Evolutionary conservation across 2,888 invertebrate species (phyloP), one percentile per base, ranked within the genome.

Genomic region (Seira musarum): DNA sequence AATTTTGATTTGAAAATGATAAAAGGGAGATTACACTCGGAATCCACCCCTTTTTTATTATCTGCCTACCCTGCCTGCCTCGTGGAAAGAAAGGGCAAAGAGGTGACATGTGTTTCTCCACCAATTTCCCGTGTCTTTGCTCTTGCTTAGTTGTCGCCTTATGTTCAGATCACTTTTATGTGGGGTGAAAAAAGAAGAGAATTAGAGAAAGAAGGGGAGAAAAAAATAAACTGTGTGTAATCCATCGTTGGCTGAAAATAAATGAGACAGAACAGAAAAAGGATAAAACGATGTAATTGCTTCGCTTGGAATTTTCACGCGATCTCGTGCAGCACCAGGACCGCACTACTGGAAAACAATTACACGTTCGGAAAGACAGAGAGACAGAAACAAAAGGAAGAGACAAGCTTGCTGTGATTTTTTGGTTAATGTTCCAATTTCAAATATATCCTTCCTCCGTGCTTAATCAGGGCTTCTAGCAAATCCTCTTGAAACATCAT

Each of bases 81-180:
- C n/a, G n/a, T n/a, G n/a, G n/a, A n/a, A n/a, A 68, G 64, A 64
- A 67, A 53, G 68, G 76, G 76, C 76, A 69, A 69, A 76, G 76
- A 76, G 76, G 81, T 73, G 81, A 81, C 81, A 81, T 81, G 81
- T 81, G 81, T 81, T 70, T 69, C 75, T 73, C 76, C 77, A 78
- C 75, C 68, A 68, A 68, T 68, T 68, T 17, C 69, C 76, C 53
- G 53, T 69, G 63, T 68, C 46, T 57, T 19, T 57, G 40, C 22
- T 30, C 13, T 72, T n/a, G n/a, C n/a, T n/a, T n/a, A n/a, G n/a
- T n/a, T n/a, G n/a, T n/a, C n/a, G n/a, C n/a, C n/a, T n/a, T n/a
- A n/a, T n/a, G n/a, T n/a, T n/a, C n/a, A n/a, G n/a, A n/a, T n/a
- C 67, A 75, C 53, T 68, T 68, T 68, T 68, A 30, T n/a, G 25